Conservation (phyloP, 30 jellyfish, hydroid and myxozoan genomes). For the Pseudorhiza aurosa region DNA sequence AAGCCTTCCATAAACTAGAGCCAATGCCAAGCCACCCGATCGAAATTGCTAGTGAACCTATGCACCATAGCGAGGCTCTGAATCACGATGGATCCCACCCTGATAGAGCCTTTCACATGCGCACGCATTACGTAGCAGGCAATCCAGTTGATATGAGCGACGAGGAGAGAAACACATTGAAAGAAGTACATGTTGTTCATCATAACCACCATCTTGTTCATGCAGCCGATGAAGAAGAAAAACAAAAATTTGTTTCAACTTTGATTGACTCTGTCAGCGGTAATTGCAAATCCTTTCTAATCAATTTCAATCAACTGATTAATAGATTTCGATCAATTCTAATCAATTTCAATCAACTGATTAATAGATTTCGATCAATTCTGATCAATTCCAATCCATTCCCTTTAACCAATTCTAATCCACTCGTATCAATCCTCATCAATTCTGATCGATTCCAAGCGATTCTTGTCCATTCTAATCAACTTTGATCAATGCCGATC, state of each 20-base stretch:
- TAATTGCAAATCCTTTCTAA: constrained; percentile 7
- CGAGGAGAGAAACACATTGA: constrained; percentile 29
- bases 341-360: too few relatives aligned
- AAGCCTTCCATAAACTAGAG: constrained; percentile 52
- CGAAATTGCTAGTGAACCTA: constrained; percentile 52
- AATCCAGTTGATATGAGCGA: constrained; percentile 49
- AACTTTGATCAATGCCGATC: too few relatives aligned
- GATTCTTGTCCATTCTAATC: too few relatives aligned
- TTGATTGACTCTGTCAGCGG: constrained; percentile 75
- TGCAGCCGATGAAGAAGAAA: constrained; percentile 77
- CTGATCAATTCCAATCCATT: too few relatives aligned
- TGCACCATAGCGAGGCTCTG: constrained; percentile 17
- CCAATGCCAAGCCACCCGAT: constrained; percentile 45
- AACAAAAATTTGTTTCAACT: constrained; percentile 71
- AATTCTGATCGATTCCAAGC: too few relatives aligned
- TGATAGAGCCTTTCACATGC: constrained; percentile 58
- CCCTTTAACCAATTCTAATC: too few relatives aligned
- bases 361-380: too few relatives aligned
- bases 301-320: too few relatives aligned
- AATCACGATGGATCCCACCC: constrained; percentile 29
- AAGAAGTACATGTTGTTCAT: constrained; percentile 76
- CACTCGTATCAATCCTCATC: too few relatives aligned
- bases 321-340: too few relatives aligned
- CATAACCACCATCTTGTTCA: constrained; percentile 91
- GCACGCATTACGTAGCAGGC: constrained; percentile 64